These are phyloP conservation scores for Megalops atlanticus DNA, from an alignment of 2,113 vertebrate species.

Conservation along the genomic window DNA sequence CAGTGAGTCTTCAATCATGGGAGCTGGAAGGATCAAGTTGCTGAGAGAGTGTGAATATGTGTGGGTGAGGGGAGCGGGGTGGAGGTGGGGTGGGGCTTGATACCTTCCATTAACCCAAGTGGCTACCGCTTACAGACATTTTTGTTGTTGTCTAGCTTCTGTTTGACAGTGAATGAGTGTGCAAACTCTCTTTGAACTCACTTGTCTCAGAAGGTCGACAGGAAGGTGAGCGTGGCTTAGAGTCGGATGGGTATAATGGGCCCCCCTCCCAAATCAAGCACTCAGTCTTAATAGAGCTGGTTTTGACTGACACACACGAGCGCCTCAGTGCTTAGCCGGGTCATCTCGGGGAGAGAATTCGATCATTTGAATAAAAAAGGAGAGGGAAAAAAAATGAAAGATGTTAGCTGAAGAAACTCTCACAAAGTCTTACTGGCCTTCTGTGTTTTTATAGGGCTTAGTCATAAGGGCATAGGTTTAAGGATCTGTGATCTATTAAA, in stretches of 20 bases:
- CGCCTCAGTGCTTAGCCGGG: background rate
- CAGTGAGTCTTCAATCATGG: no score
- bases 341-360: background rate
- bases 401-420: background rate
- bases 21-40: background rate
- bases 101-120: slow-evolving; percentile 38
- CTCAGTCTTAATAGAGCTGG: no score
- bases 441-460: background rate
- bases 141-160: slow-evolving; percentile 37
- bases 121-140: background rate
- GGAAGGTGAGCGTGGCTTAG: background rate
- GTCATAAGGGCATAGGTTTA: background rate
- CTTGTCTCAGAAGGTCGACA: slow-evolving; percentile 43
- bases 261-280: no score
- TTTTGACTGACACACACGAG: no score
- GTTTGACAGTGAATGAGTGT: slow-evolving; percentile 37
- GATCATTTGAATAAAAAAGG: background rate
- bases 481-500: background rate
- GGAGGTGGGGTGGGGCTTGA: background rate
- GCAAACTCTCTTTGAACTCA: slow-evolving; percentile 21
- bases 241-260: background rate
- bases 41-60: slow-evolving; percentile 19
- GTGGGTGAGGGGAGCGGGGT: slow-evolving; percentile 4
- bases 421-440: background rate
- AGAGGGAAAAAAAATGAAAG: background rate